A percentile compares a stretch with the other conserved stretches of the same genome.
phyloP scores from a whole-genome alignment of 2,888 invertebrate genomes.

The Acrobasis suavella region DNA sequence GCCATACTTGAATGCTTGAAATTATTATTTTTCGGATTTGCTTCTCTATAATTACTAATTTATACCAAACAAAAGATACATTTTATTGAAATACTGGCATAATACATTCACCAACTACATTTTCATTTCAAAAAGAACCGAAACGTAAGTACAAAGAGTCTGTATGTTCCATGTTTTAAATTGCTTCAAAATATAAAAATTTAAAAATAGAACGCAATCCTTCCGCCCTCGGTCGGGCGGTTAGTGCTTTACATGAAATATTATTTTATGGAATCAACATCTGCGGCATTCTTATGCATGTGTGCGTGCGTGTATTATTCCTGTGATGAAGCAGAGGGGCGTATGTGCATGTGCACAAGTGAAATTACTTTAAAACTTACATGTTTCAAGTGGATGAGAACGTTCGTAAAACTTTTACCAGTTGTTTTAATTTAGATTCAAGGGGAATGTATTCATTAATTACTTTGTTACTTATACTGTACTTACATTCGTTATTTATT shows the following conservation, averaged over 20 bases:
- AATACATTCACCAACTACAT: conserved; percentile 21
- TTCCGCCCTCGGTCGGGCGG: conserved; percentile 78
- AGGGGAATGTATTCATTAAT: not conserved
- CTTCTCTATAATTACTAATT: not conserved
- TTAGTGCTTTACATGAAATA: conserved; percentile 82
- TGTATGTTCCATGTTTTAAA: conserved; percentile 56
- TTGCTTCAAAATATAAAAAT: conserved; percentile 76
- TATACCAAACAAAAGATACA: not conserved
- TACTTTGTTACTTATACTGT: too few relatives aligned
- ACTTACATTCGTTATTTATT: too few relatives aligned
- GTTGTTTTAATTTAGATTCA: conserved; percentile 40
- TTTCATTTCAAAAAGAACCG: conserved; percentile 30
- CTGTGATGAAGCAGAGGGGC: conserved; percentile 55
- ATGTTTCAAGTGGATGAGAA: conserved; percentile 75
- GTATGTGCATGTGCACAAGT: conserved; percentile 68
- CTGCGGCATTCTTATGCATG: conserved; percentile 60
- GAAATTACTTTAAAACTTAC: conserved; percentile 75
- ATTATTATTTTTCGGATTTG: not conserved
- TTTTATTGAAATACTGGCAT: not conserved
- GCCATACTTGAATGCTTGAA: too few relatives aligned
- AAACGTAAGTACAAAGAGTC: conserved; percentile 45
- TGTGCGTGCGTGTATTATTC: conserved; percentile 58
- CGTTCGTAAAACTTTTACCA: conserved; percentile 58
- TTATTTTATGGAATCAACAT: conserved; percentile 83
- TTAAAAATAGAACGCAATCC: conserved; percentile 81